Conservation (phyloP, 2,113 vertebrate species). For the Spilogale gracilis region DNA sequence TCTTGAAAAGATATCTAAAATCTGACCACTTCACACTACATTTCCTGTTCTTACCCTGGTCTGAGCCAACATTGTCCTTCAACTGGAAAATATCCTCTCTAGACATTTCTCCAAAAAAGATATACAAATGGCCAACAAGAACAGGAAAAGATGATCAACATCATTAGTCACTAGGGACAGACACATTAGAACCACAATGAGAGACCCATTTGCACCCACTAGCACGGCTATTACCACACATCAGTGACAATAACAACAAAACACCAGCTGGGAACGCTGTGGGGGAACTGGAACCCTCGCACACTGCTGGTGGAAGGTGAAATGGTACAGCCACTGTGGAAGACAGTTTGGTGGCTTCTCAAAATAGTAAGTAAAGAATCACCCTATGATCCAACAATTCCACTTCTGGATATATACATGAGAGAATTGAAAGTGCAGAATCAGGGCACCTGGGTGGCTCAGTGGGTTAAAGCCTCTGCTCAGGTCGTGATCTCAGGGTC, state of each 20-base stretch:
- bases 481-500: no score
- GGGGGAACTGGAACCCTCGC: neutral
- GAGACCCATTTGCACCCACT: neutral
- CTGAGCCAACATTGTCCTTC: neutral
- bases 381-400: neutral
- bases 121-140: neutral
- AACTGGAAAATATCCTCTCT: neutral
- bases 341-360: neutral
- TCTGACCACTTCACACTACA: neutral
- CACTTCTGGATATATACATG: neutral
- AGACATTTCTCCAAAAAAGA: neutral
- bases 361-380: neutral
- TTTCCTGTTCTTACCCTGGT: neutral
- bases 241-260: neutral
- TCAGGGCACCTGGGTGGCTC: no score
- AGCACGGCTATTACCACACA: neutral
- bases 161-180: neutral
- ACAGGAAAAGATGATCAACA: neutral
- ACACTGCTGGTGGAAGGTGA: neutral
- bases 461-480: no score
- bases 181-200: neutral
- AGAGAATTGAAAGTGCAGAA: neutral
- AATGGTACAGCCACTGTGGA: neutral
- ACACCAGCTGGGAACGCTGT: neutral
- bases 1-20: neutral